A percentile compares a stretch with the other conserved stretches of the same genome.
Evolutionary conservation across 1,140 invertebrate genomes (phyloP).

Genomic region (Sinella curviseta): DNA sequence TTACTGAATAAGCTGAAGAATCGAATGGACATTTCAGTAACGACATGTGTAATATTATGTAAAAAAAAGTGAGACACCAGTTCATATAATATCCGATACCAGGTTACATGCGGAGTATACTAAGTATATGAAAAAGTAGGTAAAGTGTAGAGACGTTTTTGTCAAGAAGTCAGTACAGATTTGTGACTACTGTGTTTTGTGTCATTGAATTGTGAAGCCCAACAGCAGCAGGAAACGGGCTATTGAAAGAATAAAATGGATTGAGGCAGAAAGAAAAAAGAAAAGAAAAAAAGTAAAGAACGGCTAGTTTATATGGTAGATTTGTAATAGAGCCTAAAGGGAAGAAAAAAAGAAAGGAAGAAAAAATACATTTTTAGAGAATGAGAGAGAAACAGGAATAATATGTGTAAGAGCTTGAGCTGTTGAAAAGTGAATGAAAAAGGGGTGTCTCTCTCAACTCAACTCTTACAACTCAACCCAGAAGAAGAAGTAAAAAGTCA

Average conservation of each 20-base stretch:
- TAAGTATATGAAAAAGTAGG: no score
- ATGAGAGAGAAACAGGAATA: neutral
- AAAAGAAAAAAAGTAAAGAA: neutral
- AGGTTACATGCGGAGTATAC: no score
- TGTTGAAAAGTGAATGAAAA: slow-evolving; percentile 15
- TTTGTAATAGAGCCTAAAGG: no score
- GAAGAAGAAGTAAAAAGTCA: no score
- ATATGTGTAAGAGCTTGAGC: neutral
- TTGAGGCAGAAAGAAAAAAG: neutral
- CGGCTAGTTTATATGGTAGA: no score
- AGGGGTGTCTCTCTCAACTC: no score
- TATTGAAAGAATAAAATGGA: neutral
- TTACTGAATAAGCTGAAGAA: no score
- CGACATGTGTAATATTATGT: no score
- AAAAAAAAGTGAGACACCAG: no score
- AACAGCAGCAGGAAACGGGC: neutral
- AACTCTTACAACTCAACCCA: no score
- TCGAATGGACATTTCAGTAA: no score
- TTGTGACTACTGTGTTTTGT: neutral
- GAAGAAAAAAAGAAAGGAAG: neutral
- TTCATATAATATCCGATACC: no score
- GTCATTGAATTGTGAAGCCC: neutral
- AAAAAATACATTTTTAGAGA: neutral
- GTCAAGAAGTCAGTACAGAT: neutral
- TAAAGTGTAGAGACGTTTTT: neutral